Conservation (phyloP, 2,888 invertebrate genomes). For the Caenorhabditis virilis region DNA sequence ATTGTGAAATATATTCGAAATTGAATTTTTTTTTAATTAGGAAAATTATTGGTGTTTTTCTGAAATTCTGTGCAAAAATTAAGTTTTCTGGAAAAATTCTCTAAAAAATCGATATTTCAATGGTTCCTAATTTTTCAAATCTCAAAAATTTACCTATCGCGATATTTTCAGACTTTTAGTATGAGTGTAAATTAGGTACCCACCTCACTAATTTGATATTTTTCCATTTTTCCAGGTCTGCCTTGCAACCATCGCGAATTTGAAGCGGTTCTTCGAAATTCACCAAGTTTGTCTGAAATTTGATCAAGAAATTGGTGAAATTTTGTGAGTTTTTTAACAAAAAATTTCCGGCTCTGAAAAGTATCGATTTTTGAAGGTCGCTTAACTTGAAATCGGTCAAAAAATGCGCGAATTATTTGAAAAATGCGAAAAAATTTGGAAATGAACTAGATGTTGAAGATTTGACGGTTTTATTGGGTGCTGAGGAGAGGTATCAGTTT, state of each 20-base stretch:
- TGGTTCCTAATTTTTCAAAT: no score
- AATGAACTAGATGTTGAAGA: not conserved
- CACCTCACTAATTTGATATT: no score
- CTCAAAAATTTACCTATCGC: no score
- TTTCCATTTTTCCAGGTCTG: not conserved
- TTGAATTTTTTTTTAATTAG: no score
- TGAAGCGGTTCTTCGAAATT: constrained; percentile 7
- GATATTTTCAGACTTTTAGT: no score
- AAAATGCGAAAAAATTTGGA: constrained; percentile 2
- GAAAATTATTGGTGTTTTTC: no score
- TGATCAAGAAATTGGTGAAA: not conserved
- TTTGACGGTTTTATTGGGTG: constrained; percentile 7
- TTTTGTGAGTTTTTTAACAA: no score
- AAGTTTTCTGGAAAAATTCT: no score
- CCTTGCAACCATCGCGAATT: constrained; percentile 18
- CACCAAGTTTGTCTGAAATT: constrained; percentile 5
- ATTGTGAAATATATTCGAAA: not conserved
- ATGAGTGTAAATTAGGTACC: no score
- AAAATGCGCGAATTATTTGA: constrained; percentile 8
- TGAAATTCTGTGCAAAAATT: no score
- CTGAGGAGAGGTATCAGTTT: not conserved
- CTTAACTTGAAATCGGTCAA: not conserved
- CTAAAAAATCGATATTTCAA: no score
- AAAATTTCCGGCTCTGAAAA: no score
- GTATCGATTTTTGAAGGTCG: constrained; percentile 11